Evolutionary conservation across 2,797 vertebrate genomes (phyloP).

Genomic region (Astyanax mexicanus): DNA sequence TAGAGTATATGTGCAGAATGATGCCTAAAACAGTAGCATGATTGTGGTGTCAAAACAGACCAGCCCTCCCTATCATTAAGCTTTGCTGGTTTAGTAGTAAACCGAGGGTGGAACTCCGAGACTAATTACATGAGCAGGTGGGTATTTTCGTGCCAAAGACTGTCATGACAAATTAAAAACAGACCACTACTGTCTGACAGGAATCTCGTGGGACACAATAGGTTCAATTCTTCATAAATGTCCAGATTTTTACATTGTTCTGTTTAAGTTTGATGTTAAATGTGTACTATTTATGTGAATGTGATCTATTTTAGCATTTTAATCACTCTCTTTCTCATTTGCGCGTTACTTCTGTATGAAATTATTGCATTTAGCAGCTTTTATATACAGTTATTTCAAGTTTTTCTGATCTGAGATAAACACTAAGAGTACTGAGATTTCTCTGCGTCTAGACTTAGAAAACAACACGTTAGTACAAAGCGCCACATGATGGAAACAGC

Average conservation of each 20-base stretch:
- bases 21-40: conserved; percentile 62
- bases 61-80: conserved; percentile 70
- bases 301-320: too few relatives aligned
- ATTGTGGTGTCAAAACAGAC: conserved; percentile 65
- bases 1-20: conserved; percentile 28
- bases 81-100: conserved; percentile 63
- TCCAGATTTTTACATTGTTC: conserved; percentile 7
- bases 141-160: conserved; percentile 40
- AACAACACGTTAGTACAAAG: conserved; percentile 50
- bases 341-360: too few relatives aligned
- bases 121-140: conserved; percentile 64
- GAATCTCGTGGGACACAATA: conserved; percentile 19
- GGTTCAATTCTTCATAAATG: conserved; percentile 9
- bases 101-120: conserved; percentile 62
- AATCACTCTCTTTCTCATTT: too few relatives aligned
- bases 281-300: too few relatives aligned
- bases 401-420: too few relatives aligned
- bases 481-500: conserved; percentile 71
- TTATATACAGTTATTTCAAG: too few relatives aligned
- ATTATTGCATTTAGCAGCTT: too few relatives aligned
- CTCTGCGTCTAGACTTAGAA: conserved; percentile 51
- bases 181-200: conserved; percentile 18
- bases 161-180: conserved; percentile 50
- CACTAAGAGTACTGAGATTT: neutral
- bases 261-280: too few relatives aligned